Base-by-base conservation (phyloP, 1,140 invertebrate species). In the Saccostrea echinata region DNA sequence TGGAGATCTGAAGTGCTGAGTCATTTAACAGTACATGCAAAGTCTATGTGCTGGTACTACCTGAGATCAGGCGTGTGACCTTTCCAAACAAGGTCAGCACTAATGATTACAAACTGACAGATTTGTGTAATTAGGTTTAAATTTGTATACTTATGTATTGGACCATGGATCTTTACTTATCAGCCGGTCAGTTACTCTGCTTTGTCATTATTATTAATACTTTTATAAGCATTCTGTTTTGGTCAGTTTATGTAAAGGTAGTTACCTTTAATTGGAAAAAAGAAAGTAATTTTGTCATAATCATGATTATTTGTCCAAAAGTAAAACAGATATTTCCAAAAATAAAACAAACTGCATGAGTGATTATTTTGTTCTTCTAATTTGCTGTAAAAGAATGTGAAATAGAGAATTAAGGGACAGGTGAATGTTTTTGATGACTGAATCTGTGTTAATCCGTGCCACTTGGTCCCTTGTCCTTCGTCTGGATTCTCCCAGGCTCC, bases 151-250 rank as follows among this genome's bases (percentile, higher is more conserved):
- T 76, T 76, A 33, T 30, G 68, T 76, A 76, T 33, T 76, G 68
- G 68, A 76, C 68, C 68, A 76, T 30, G 68, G 68, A 76, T 76
- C 68, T 76, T 76, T 76, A 76, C 68, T 76, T 76, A 27, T 76
- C 30, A 3, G 68, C 12, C 30, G 68, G 68, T 76, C 68, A 76
- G 68, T 76, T 76, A 18, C 68, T 76, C 27, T 76, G 68, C 68
- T 76, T 76, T 76, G 68, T 76, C 68, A 76, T 33, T 30, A 30
- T 8, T 76, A 33, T 33, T 16, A 76, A 76, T 30, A 16, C 68
- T 30, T 30, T 71, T 71, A 18, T 71, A 16, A 71, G 24, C 27
- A 30, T 71, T 71, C 30, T 71, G 68, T 71, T 71, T 33, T 71
- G 68, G 68, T 30, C 68, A 76, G 24, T 76, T 33, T 43, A 43